These are phyloP conservation scores for Achlya flavicornis DNA, from an alignment of 2,888 invertebrate species.

Conservation along the genomic window DNA sequence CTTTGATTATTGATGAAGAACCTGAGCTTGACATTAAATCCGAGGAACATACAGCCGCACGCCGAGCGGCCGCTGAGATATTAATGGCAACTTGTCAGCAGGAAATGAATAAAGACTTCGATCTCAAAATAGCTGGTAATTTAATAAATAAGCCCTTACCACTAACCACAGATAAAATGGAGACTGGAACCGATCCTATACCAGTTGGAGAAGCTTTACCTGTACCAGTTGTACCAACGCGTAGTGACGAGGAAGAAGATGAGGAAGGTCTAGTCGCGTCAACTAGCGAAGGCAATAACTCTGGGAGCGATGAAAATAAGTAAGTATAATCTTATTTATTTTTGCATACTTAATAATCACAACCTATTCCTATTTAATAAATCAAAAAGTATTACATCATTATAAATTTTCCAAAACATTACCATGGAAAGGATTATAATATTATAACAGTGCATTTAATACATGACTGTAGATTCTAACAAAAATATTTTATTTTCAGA, in stretches of 20 bases:
- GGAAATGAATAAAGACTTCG: conserved; percentile 78
- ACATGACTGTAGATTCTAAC: background rate
- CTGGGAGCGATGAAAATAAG: conserved; percentile 92
- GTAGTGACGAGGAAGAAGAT: conserved; percentile 87
- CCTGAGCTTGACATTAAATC: conserved; percentile 59
- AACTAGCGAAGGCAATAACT: conserved; percentile 92
- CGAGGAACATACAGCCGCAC: conserved; percentile 75
- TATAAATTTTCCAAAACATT: background rate
- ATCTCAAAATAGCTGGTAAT: conserved; percentile 82
- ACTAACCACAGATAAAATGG: conserved; percentile 64
- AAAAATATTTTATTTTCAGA: conserved; percentile 65
- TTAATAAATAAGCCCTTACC: conserved; percentile 81
- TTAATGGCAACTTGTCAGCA: conserved; percentile 79
- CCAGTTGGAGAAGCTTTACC: conserved; percentile 88
- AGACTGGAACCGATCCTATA: conserved; percentile 67
- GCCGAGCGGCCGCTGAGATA: conserved; percentile 84
- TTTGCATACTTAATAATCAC: background rate
- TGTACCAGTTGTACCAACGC: conserved; percentile 86
- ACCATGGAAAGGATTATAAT: background rate
- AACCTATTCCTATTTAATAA: background rate
- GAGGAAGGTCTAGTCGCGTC: conserved; percentile 92
- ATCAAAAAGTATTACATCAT: no score
- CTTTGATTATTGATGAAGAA: conserved; percentile 88
- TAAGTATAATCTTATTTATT: conserved; percentile 60
- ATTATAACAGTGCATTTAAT: no score